Percentiles rank a stretch among this genome's conserved stretches.
Conservation (phyloP, 1,140 invertebrate species). For the Procambarus clarkii region DNA sequence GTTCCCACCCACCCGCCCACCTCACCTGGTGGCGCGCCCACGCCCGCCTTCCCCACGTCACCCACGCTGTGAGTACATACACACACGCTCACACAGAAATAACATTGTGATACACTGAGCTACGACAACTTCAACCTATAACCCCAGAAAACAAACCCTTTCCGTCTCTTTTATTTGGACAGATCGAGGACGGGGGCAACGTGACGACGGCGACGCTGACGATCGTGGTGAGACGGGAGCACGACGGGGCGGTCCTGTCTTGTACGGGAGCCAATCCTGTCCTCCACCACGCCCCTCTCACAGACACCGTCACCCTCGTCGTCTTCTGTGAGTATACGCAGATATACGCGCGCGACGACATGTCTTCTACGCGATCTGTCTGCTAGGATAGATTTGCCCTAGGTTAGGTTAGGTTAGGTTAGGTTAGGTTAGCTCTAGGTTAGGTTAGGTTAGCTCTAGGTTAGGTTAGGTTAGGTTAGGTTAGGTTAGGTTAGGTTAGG, state of each 20-base stretch:
- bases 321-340: conserved; percentile 57
- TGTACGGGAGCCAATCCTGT: conserved; percentile 43
- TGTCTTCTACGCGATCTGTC: no score
- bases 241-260: conserved; percentile 36
- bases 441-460: no score
- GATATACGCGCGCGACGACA: no score
- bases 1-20: conserved; percentile 74
- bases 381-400: no score
- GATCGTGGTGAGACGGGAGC: conserved; percentile 20
- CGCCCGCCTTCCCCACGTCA: conserved; percentile 47
- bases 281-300: conserved; percentile 41
- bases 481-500: no score
- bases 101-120: no score
- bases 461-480: no score
- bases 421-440: no score
- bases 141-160: no score
- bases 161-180: neutral
- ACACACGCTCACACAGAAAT: no score
- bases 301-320: conserved; percentile 25
- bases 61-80: conserved; percentile 58
- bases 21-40: conserved; percentile 74
- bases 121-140: no score
- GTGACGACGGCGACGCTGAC: conserved; percentile 49
- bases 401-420: no score
- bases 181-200: conserved; percentile 55